phyloP scores from a whole-genome alignment of 2,888 invertebrate genomes.

The Tetheella fluctuosa region DNA sequence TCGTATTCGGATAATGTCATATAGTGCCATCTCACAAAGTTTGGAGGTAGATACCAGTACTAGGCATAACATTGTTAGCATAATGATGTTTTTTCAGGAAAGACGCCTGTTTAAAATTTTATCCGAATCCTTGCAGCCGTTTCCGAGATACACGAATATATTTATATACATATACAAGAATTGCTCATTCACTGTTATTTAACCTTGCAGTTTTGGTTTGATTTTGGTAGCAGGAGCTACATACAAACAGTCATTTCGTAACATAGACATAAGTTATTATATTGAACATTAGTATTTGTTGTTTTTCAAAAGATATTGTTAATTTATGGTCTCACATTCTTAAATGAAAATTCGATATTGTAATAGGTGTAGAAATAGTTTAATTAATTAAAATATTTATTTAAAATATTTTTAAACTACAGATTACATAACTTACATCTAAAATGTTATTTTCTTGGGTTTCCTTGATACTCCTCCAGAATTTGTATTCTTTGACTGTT shows the following conservation, averaged over 20 bases:
- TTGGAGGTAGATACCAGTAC: too few relatives aligned
- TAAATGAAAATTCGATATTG: not conserved
- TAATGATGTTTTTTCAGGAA: too few relatives aligned
- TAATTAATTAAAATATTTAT: not conserved
- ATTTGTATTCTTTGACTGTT: conserved; percentile 36
- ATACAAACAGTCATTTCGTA: not conserved
- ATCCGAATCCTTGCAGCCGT: too few relatives aligned
- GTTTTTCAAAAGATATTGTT: conserved; percentile 14
- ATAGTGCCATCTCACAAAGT: too few relatives aligned
- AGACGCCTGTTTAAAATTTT: too few relatives aligned
- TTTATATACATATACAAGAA: too few relatives aligned
- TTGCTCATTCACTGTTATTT: too few relatives aligned
- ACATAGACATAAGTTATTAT: not conserved
- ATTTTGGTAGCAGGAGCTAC: too few relatives aligned
- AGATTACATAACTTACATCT: conserved; percentile 24
- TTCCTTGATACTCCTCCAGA: conserved; percentile 51
- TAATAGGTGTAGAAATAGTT: not conserved
- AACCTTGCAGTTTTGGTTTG: too few relatives aligned
- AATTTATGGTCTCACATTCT: not conserved
- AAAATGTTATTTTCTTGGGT: conserved; percentile 77
- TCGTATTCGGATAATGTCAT: too few relatives aligned
- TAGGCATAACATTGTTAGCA: too few relatives aligned
- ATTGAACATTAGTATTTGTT: not conserved
- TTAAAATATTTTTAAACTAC: conserved; percentile 8
- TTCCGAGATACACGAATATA: too few relatives aligned